A percentile compares a stretch with the other conserved stretches of the same genome.
These are phyloP conservation scores for Drosophila dunni DNA, from an alignment of 1,140 invertebrate species.

Conservation along the genomic window DNA sequence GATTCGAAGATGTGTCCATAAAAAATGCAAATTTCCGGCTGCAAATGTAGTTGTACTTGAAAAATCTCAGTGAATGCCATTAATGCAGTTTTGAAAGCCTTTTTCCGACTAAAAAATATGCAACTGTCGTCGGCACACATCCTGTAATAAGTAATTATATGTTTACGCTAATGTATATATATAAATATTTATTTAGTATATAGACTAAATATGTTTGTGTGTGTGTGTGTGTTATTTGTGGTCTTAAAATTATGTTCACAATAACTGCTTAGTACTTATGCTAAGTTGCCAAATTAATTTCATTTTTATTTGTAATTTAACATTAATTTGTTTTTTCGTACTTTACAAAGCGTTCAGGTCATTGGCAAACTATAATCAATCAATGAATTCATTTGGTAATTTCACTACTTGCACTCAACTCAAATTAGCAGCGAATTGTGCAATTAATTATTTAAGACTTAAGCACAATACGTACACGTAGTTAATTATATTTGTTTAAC, in stretches of 20 bases:
- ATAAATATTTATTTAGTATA: slow-evolving; percentile 51
- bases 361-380: slow-evolving; percentile 64
- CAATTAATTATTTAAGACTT: slow-evolving; percentile 52
- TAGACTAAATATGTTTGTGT: slow-evolving; percentile 41
- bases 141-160: slow-evolving; percentile 18
- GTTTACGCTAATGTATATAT: slow-evolving; percentile 40
- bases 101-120: slow-evolving; percentile 33
- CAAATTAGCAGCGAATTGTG: slow-evolving; percentile 45
- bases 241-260: slow-evolving; percentile 53
- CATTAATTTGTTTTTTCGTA: slow-evolving; percentile 13
- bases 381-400: slow-evolving; percentile 43
- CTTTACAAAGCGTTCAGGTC: slow-evolving; percentile 75
- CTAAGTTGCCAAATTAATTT: slow-evolving; percentile 42
- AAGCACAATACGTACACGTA: slow-evolving; percentile 30
- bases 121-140: slow-evolving; percentile 34
- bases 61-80: slow-evolving; percentile 32
- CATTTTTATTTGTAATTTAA: slow-evolving; percentile 14
- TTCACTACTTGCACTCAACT: slow-evolving; percentile 57
- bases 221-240: slow-evolving; percentile 40
- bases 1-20: slow-evolving; percentile 16
- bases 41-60: slow-evolving; percentile 24
- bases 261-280: slow-evolving; percentile 52
- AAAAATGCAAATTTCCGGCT: slow-evolving; percentile 29
- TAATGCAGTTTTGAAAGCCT: slow-evolving; percentile 36
- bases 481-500: slow-evolving; percentile 61